Base-by-base conservation (phyloP, 1,140 invertebrate genomes). In the Atta colombica region DNA sequence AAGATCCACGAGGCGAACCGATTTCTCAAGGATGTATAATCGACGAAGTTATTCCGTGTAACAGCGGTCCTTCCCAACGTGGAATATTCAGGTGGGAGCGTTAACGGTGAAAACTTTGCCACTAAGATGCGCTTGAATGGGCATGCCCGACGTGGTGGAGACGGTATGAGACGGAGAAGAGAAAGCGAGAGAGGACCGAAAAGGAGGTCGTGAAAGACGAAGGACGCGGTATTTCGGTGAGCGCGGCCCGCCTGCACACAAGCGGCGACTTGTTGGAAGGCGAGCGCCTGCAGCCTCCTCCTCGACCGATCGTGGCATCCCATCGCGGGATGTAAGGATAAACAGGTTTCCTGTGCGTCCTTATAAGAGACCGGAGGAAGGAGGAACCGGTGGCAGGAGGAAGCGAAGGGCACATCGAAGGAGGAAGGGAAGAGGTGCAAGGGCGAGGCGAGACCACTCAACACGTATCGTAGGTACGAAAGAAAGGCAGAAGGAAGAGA, bases 291-390 rank as follows among this genome's bases (percentile, higher is more conserved):
- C 69, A 68, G 71, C 58, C 58, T 85, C 65, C 77, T 25, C 81
- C 58, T 53, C 85, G 69, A 53, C 81, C 77, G 89, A 91, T 90
- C 91, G 88, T 89, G 82, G 91, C 91, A 91, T 89, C 91, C 86
- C 91, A 92, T 92, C 80, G 89, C 91, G 86, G 92, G 88, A 91
- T 87, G 90, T 88, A 90, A 88, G 91, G 72, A 89, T 91, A 92
- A 92, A 92, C 91, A 92, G 91, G 91, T 92, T 92, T 92, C 53
- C 87, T 75, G 66, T 28, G 90, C 91, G 88, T 91, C 87, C 91
- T 92, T 92, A 92, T 82, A 92, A 91, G 89, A 86, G 85, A 51
- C 61, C 14, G 53, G 16, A 49, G 87, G 86, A 77, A 61, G 71
- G 72, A 77, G 75, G 84, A 49, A 58, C 65, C 74, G 84, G 77